phyloP scores from a whole-genome alignment of 2,797 vertebrate genomes.

The Chloroceryle inda region DNA sequence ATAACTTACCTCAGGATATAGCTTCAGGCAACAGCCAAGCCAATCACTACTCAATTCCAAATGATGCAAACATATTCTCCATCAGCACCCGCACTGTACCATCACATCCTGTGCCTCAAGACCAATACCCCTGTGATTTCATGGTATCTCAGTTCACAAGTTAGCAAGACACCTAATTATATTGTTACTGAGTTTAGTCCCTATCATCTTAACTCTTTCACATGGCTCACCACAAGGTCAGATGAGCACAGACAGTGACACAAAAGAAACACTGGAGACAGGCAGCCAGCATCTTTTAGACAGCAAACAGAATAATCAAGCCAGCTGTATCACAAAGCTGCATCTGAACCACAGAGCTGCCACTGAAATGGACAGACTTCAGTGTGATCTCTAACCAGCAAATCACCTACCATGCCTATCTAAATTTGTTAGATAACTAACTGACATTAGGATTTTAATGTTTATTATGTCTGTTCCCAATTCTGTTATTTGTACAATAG shows the following conservation, averaged over 20 bases:
- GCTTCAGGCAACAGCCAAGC: background rate
- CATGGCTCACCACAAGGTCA: background rate
- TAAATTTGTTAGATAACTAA: background rate
- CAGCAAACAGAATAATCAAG: background rate
- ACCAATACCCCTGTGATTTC: background rate
- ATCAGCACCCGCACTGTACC: background rate
- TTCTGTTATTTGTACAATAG: background rate
- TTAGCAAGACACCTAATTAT: background rate
- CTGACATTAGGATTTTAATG: background rate
- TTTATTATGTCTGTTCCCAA: background rate
- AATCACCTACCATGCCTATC: background rate
- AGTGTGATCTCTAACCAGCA: background rate
- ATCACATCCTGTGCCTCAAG: background rate
- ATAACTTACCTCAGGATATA: background rate
- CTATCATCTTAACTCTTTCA: background rate
- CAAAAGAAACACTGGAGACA: background rate
- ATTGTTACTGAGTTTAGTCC: background rate
- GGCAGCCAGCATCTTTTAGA: background rate
- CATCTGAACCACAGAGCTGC: background rate
- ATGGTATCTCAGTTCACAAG: background rate
- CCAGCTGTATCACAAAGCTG: background rate
- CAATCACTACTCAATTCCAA: background rate
- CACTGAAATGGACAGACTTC: background rate
- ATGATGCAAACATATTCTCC: background rate
- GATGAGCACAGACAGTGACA: background rate